These are phyloP conservation scores for Ylistrum balloti DNA, from an alignment of 1,140 invertebrate species.

Conservation along the genomic window DNA sequence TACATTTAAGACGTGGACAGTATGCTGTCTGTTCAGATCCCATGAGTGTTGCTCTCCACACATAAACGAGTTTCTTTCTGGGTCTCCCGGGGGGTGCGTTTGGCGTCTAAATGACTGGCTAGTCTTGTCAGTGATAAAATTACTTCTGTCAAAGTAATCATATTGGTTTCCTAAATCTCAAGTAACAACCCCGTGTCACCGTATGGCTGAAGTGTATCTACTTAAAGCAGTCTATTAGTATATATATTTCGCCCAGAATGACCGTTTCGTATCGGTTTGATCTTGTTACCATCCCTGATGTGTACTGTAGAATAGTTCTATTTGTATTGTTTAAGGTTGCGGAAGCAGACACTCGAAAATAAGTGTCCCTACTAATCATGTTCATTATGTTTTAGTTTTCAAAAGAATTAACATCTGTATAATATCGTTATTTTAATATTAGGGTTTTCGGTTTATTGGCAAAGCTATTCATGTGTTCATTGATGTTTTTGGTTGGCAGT, in stretches of 20 bases:
- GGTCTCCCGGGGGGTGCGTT: background rate
- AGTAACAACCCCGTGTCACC: background rate
- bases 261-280: background rate
- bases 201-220: background rate
- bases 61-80: background rate
- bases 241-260: background rate
- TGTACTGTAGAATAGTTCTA: too few relatives aligned
- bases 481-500: too few relatives aligned
- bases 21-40: background rate
- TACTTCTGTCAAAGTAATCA: slow-evolving; percentile 20
- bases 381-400: too few relatives aligned
- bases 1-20: background rate
- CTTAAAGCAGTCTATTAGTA: background rate
- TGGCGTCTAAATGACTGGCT: background rate
- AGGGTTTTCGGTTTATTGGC: too few relatives aligned
- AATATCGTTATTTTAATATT: too few relatives aligned
- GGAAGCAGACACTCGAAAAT: too few relatives aligned
- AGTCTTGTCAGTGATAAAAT: background rate
- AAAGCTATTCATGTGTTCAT: too few relatives aligned
- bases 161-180: background rate
- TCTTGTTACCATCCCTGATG: too few relatives aligned
- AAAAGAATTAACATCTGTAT: too few relatives aligned
- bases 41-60: background rate
- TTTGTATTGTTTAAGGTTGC: too few relatives aligned
- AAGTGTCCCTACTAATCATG: too few relatives aligned